A percentile compares a stretch with the other conserved stretches of the same genome.
Evolutionary conservation across 2,888 invertebrate species (phyloP).

Genomic region (Lochmaea capreae): DNA sequence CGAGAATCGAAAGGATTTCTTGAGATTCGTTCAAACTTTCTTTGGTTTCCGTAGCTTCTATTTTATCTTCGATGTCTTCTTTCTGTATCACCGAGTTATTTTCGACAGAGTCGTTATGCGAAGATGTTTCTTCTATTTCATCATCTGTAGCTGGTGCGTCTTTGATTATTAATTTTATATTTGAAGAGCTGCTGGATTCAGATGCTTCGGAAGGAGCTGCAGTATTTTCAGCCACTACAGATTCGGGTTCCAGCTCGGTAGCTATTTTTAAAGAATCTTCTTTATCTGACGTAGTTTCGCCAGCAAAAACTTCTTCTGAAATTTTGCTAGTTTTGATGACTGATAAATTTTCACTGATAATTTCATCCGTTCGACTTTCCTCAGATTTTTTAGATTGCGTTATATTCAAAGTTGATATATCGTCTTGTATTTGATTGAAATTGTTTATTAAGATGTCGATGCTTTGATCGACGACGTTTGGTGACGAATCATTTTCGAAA

Average conservation of each 20-base stretch:
- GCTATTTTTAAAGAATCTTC: too few relatives aligned
- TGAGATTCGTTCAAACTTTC: constrained; percentile 34
- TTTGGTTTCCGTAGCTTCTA: constrained; percentile 20
- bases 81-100: not conserved
- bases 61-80: not conserved
- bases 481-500: constrained; percentile 47
- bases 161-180: not conserved
- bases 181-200: not conserved
- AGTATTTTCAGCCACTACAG: not conserved
- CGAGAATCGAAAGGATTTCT: constrained; percentile 35
- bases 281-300: too few relatives aligned
- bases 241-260: not conserved
- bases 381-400: constrained; percentile 36
- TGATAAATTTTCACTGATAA: constrained; percentile 31
- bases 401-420: constrained; percentile 51
- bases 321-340: constrained; percentile 39
- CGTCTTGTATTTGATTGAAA: constrained; percentile 55
- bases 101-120: not conserved
- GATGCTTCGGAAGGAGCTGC: not conserved
- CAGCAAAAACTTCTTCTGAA: not conserved
- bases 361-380: constrained; percentile 22
- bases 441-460: constrained; percentile 53
- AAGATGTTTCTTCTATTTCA: not conserved
- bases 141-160: not conserved
- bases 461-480: constrained; percentile 46